phyloP scores from a whole-genome alignment of 1,140 invertebrate species.

The Drosophila suzukii region DNA sequence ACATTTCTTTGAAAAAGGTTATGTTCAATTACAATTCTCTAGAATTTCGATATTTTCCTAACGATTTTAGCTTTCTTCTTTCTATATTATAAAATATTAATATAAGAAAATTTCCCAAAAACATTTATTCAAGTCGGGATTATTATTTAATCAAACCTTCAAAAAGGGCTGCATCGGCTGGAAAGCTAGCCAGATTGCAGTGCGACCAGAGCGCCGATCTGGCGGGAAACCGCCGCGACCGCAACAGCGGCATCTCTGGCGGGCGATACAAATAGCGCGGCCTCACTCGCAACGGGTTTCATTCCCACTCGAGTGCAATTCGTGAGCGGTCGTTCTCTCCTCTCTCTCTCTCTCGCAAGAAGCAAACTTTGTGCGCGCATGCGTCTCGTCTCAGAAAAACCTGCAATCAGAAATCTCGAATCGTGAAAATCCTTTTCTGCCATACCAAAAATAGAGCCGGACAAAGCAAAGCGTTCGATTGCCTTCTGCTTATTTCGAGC shows the following conservation, averaged over 20 bases:
- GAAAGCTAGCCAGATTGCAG: background rate
- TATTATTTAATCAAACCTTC: background rate
- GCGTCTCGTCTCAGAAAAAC: slow-evolving; percentile 28
- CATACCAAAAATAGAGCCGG: slow-evolving; percentile 53
- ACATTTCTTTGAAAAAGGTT: too few species aligned
- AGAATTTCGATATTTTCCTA: too few species aligned
- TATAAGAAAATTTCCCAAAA: too few species aligned
- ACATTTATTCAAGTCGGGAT: too few species aligned
- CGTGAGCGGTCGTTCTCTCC: slow-evolving; percentile 63
- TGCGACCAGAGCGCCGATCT: background rate
- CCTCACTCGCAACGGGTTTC: slow-evolving; percentile 56
- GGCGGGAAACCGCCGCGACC: background rate
- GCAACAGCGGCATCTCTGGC: slow-evolving; percentile 3
- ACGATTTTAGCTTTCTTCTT: too few species aligned
- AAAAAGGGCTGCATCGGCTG: too few species aligned
- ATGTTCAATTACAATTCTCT: too few species aligned
- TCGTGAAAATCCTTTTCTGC: slow-evolving; percentile 50
- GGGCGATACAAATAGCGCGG: slow-evolving; percentile 50
- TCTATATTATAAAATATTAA: too few species aligned
- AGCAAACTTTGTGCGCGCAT: slow-evolving; percentile 47
- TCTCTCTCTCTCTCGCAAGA: slow-evolving; percentile 10
- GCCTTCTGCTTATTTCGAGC: slow-evolving; percentile 12
- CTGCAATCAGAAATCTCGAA: slow-evolving; percentile 37
- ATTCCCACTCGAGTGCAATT: slow-evolving; percentile 71
- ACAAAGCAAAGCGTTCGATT: slow-evolving; percentile 26